These are phyloP conservation scores for Tiliqua scincoides DNA, from an alignment of 2,113 vertebrate genomes.

Conservation along the genomic window DNA sequence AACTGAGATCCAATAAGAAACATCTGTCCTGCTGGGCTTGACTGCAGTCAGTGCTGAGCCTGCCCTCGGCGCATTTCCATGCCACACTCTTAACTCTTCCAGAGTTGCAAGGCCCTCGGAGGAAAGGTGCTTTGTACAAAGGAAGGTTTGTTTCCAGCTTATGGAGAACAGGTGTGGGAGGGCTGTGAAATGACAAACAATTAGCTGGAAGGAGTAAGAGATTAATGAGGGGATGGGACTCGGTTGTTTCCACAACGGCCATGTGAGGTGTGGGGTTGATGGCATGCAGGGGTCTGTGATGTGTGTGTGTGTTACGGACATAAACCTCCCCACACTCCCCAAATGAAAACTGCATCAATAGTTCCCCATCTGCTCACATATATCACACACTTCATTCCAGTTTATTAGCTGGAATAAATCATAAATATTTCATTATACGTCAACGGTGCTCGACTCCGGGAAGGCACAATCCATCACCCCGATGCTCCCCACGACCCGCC, in stretches of 20 bases:
- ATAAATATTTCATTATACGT: constrained; percentile 94
- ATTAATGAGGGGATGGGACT: background rate
- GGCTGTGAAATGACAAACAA: background rate
- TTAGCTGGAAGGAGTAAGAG: background rate
- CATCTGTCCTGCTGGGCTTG: background rate
- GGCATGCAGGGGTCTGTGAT: background rate
- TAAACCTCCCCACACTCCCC: constrained; percentile 36
- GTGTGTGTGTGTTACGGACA: background rate
- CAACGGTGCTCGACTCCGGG: constrained; percentile 78
- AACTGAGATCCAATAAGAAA: background rate
- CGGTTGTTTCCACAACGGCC: background rate
- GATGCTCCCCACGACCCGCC: constrained; percentile 79
- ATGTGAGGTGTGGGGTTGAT: rapidly evolving
- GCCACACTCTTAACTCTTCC: background rate
- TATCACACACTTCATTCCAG: constrained; percentile 90
- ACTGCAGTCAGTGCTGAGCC: no score
- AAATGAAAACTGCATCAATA: constrained; percentile 73
- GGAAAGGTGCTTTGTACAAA: background rate
- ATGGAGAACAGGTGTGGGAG: background rate
- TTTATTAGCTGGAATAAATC: constrained; percentile 96
- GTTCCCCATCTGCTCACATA: constrained; percentile 89
- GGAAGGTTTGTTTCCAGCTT: background rate
- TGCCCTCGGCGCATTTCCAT: no score
- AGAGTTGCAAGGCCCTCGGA: background rate
- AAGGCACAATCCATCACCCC: constrained; percentile 90